These are phyloP conservation scores for Gryon sp. DNA, from an alignment of 1,140 invertebrate species.

Conservation along the genomic window DNA sequence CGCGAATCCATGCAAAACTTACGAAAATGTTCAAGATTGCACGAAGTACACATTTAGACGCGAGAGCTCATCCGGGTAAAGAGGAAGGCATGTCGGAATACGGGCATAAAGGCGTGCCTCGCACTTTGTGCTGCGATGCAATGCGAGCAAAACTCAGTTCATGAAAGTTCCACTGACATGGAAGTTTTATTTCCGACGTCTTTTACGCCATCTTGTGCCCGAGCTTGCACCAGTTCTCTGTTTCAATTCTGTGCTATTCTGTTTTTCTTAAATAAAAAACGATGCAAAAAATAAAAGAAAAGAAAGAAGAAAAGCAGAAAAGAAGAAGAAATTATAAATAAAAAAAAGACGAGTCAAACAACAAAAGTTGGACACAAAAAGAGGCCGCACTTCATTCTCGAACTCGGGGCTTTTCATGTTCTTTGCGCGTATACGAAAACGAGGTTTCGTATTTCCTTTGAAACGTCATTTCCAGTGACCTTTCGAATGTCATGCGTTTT, in stretches of 20 bases:
- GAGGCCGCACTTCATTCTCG: conserved; percentile 3
- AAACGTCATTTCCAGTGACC: conserved; percentile 9
- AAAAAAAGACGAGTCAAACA: too few species aligned
- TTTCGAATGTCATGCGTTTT: conserved; percentile 12
- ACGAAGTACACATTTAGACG: conserved; percentile 58
- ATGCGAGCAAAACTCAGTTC: conserved; percentile 49
- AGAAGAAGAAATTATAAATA: too few species aligned
- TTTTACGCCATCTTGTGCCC: conserved; percentile 47
- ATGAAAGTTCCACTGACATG: conserved; percentile 59
- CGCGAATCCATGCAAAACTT: conserved; percentile 61
- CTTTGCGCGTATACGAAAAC: conserved; percentile 24
- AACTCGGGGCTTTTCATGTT: conserved; percentile 17
- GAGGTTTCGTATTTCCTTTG: conserved; percentile 35
- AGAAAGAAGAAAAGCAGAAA: not conserved
- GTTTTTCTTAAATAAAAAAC: conserved; percentile 36
- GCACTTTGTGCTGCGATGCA: conserved; percentile 43
- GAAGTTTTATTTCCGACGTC: conserved; percentile 58
- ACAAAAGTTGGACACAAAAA: not conserved
- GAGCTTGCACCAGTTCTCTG: conserved; percentile 21
- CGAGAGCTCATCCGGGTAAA: conserved; percentile 57
- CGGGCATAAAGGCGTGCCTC: conserved; percentile 48
- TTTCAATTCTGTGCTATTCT: conserved; percentile 36
- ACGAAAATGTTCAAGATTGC: conserved; percentile 64
- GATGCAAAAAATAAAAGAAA: not conserved
- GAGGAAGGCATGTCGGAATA: conserved; percentile 53